These are phyloP conservation scores for Myrmecophaga tridactyla DNA, from an alignment of 2,113 vertebrate species.

Conservation along the genomic window DNA sequence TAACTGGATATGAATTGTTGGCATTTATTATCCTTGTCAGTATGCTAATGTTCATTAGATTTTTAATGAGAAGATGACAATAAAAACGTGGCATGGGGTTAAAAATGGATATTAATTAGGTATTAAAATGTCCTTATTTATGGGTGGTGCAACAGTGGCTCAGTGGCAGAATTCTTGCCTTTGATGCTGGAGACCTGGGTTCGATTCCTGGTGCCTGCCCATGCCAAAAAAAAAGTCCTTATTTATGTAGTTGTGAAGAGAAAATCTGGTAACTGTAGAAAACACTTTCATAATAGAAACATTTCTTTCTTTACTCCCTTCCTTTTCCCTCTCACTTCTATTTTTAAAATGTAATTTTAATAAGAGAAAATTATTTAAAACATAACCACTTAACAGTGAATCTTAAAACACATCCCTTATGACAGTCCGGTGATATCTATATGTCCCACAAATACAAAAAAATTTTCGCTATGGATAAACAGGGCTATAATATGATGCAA, in stretches of 20 bases:
- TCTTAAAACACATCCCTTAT: background rate
- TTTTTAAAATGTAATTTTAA: conserved; percentile 39
- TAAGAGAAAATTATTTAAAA: too few species aligned
- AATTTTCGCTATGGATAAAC: background rate
- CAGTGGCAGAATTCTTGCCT: too few species aligned
- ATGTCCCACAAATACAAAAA: background rate
- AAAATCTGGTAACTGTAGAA: conserved; percentile 68
- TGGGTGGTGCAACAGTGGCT: too few species aligned
- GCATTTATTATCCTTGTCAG: conserved; percentile 79
- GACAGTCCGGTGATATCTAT: background rate
- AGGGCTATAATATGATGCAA: background rate
- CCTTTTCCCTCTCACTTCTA: background rate
- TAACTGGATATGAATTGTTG: conserved; percentile 74
- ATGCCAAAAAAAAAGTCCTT: conserved; percentile 71
- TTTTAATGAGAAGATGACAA: conserved; percentile 75
- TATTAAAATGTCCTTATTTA: conserved; percentile 75
- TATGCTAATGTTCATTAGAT: conserved; percentile 77
- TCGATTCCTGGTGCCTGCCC: too few species aligned
- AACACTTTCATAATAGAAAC: conserved; percentile 50
- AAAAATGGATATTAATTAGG: conserved; percentile 76
- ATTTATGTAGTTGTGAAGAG: conserved; percentile 73
- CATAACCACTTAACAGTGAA: background rate
- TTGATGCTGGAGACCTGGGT: too few species aligned
- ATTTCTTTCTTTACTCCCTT: conserved; percentile 47
- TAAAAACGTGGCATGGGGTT: conserved; percentile 73